A percentile compares a stretch with the other conserved stretches of the same genome.
These are phyloP conservation scores for Scolopax rusticola DNA, from an alignment of 2,797 vertebrate species.

Conservation along the genomic window DNA sequence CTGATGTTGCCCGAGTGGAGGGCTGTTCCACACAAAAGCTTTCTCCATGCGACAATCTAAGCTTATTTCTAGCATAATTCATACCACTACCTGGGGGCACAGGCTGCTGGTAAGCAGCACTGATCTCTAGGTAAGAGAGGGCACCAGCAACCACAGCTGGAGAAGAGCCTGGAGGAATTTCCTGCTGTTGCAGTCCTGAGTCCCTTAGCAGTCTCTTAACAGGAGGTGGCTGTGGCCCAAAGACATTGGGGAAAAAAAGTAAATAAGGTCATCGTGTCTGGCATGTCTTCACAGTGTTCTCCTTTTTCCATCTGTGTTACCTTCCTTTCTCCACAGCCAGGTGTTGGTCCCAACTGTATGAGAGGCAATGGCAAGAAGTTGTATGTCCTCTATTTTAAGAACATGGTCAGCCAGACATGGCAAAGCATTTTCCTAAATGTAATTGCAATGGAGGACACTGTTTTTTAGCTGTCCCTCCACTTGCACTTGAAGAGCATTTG, in stretches of 20 bases:
- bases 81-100: background rate
- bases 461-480: background rate
- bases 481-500: background rate
- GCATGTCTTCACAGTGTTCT: background rate
- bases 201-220: background rate
- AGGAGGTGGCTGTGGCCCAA: background rate
- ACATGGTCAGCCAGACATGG: background rate
- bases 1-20: rapidly evolving
- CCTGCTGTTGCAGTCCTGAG: background rate
- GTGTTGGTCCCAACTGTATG: background rate
- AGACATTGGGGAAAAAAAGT: background rate
- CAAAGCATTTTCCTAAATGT: background rate
- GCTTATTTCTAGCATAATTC: background rate
- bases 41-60: background rate
- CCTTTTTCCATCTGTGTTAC: background rate
- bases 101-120: background rate
- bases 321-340: background rate
- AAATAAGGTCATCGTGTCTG: background rate
- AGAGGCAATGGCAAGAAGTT: background rate
- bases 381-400: background rate
- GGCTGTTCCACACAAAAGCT: background rate
- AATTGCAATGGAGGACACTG: background rate
- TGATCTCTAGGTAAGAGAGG: background rate
- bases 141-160: background rate
- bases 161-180: background rate